A percentile compares a stretch with the other conserved stretches of the same genome.
phyloP scores from a whole-genome alignment of 2,888 invertebrate species.

The Agriopis marginaria region DNA sequence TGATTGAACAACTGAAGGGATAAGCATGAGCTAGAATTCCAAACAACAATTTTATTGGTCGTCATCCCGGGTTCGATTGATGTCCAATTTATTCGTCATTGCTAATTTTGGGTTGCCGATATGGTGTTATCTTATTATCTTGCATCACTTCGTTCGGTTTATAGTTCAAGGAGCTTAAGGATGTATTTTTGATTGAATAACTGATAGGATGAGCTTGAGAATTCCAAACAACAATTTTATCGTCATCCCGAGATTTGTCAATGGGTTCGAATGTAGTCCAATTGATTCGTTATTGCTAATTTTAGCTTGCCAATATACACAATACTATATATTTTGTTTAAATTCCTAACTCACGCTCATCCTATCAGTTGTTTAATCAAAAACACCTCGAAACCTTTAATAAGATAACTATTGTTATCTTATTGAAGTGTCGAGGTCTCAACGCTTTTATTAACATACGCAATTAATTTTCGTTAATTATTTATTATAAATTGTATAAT shows the following conservation, averaged over 20 bases:
- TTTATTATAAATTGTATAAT: too few species aligned
- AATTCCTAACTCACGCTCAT: conserved; percentile 3
- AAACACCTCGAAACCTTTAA: conserved; percentile 1
- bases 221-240: conserved; percentile 10
- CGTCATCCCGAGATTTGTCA: conserved; percentile 5
- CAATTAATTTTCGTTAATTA: too few species aligned
- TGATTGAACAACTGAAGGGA: conserved; percentile 10
- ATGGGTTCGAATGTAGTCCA: conserved; percentile 18
- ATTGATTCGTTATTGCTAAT: conserved; percentile 18
- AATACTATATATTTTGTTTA: background rate
- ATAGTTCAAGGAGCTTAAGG: conserved; percentile 24
- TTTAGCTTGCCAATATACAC: background rate
- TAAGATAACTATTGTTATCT: too few species aligned
- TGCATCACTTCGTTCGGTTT: background rate
- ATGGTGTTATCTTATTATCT: conserved; percentile 1
- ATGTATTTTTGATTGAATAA: conserved; percentile 26
- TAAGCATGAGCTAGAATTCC: conserved; percentile 7
- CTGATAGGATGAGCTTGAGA: background rate
- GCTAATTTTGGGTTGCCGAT: conserved; percentile 15
- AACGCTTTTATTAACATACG: too few species aligned
- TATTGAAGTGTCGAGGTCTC: too few species aligned
- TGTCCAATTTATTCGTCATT: conserved; percentile 14
- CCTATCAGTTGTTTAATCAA: conserved; percentile 12
- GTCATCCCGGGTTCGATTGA: conserved; percentile 14
- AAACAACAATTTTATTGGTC: conserved; percentile 15